These are phyloP conservation scores for Crenichthys baileyi DNA, from an alignment of 2,797 vertebrate genomes.

Conservation along the genomic window DNA sequence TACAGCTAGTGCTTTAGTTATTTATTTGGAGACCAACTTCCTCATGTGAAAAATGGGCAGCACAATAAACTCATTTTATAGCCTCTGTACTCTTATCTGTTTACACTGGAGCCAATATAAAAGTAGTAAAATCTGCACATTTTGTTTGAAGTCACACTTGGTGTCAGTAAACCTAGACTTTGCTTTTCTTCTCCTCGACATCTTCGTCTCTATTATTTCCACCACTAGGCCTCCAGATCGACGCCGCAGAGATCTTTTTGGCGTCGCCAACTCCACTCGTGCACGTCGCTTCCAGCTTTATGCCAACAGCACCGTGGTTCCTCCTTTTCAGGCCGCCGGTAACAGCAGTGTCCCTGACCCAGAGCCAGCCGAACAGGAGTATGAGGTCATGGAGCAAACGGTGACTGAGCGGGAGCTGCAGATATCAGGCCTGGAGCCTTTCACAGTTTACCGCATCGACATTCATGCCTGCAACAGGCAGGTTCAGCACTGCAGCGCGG, in stretches of 20 bases:
- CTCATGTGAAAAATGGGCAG: not conserved
- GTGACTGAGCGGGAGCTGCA: conserved; percentile 89
- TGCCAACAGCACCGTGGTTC: conserved; percentile 73
- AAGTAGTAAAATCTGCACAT: not conserved
- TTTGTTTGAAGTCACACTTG: not conserved
- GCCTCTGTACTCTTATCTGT: too few relatives aligned
- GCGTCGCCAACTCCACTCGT: conserved; percentile 84
- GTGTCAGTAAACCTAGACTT: not conserved
- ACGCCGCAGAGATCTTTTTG: conserved; percentile 88
- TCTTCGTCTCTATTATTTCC: not conserved
- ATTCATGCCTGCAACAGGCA: conserved; percentile 96
- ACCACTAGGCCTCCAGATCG: conserved; percentile 82
- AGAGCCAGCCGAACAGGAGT: conserved; percentile 82
- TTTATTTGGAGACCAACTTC: too few relatives aligned
- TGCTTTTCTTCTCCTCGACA: not conserved
- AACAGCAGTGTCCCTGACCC: conserved; percentile 78
- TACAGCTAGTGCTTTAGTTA: too few relatives aligned
- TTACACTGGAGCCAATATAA: not conserved
- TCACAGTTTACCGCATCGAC: conserved; percentile 95
- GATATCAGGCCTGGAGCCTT: conserved; percentile 89
- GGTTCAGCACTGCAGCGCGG: conserved; percentile 91
- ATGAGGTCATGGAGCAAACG: conserved; percentile 86
- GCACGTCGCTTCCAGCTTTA: conserved; percentile 48
- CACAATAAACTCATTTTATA: too few relatives aligned
- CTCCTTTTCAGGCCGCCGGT: conserved; percentile 46